Base-by-base conservation (phyloP, 2,113 vertebrate species). In the Tachycineta bicolor region DNA sequence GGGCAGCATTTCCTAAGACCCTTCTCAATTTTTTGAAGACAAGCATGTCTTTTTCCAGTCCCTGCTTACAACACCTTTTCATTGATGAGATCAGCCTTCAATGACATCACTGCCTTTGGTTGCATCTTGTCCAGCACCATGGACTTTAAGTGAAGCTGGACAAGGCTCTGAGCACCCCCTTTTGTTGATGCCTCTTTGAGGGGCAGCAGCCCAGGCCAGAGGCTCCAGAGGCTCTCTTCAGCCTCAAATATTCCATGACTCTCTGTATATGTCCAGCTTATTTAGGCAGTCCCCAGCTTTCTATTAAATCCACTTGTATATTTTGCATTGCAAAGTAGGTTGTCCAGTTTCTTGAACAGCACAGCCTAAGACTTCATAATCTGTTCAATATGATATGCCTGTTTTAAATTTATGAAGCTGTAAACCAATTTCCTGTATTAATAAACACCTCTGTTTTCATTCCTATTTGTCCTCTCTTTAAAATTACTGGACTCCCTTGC, bases 351-450 rank as follows among this genome's bases (percentile, higher is more conserved):
- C 58, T 46, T 46, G 41, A 86, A 43, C 1, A 56, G 56, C 56
- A 63, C 68, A 91, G 85, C 73, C 87, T 85, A 79, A 93, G 82
- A 62, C 85, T 80, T 53, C 70, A 74, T 96, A 86, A 86, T 93
- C 92, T 76, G 46, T 77, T 67, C 90, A 77, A 59, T 80, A 55
- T 23, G 53, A 94, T 92, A 89, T 55, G 74, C 75, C 87, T 80
- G 28, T 50, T 91, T 74, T 80, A 93, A 94, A 97, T 96, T 96
- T 97, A 95, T 87, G 76, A 90, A 94, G 82, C 39, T 94, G 87
- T 90, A 94, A 91, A 96, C 78, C 93, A 91, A 88, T 96, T 96
- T 93, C 82, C 87, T 90, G 12, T 91, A 49, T 70, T 93, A 95
- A 92, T 91, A 96, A 94, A 96, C 87, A 95, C 85, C 90, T 93